A percentile compares a stretch with the other conserved stretches of the same genome.
Conservation (phyloP, 1,140 invertebrate species). For the Eurosta solidaginis region DNA sequence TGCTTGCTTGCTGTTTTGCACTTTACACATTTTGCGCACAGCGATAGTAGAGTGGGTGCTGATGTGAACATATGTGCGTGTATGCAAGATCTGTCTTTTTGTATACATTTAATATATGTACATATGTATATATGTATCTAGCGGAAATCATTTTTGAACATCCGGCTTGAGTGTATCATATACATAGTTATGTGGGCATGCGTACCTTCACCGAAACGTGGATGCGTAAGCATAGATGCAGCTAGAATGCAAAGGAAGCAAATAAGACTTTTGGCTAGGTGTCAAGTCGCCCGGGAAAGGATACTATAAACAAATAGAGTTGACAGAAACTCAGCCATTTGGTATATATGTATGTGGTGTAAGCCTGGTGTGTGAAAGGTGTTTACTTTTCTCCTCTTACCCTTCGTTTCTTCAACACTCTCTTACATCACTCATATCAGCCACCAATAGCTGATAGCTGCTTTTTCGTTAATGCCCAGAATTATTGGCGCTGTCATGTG, state of each 20-base stretch:
- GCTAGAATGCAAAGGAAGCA: background rate
- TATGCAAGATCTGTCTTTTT: background rate
- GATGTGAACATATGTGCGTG: background rate
- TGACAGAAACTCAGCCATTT: too few species aligned
- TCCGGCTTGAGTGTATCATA: background rate
- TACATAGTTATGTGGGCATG: too few species aligned
- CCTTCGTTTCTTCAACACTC: too few species aligned
- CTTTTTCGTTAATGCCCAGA: background rate
- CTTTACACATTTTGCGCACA: background rate
- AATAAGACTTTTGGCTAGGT: background rate
- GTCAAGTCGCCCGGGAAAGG: background rate
- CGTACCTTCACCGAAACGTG: too few species aligned
- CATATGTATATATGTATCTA: background rate
- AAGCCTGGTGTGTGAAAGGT: too few species aligned
- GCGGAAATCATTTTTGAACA: slow-evolving; percentile 23
- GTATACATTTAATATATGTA: background rate
- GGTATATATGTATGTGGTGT: too few species aligned
- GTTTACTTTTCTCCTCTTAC: background rate
- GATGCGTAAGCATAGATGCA: background rate
- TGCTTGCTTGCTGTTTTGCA: background rate
- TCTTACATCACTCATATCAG: background rate
- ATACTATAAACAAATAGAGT: background rate
- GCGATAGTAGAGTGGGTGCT: background rate
- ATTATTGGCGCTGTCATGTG: slow-evolving; percentile 14
- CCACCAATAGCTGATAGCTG: too few species aligned